Conservation (phyloP, 2,797 vertebrate species). For the Staurois parvus region DNA sequence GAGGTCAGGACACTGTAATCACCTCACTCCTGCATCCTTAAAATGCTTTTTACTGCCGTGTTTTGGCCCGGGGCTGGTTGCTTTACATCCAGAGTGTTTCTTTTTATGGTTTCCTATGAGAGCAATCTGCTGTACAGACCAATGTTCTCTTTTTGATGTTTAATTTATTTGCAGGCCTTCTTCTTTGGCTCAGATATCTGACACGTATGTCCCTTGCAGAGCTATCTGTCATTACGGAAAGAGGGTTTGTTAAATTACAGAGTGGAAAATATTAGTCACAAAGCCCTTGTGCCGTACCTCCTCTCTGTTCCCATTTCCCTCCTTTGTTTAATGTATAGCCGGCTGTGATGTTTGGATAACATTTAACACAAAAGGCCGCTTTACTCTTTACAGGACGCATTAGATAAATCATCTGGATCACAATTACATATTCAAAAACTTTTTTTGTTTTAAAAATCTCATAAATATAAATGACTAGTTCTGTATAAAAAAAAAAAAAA, state of each 20-base stretch:
- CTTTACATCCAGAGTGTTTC: background rate
- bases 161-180: constrained; percentile 13
- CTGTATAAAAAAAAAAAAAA: too few species aligned
- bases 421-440: background rate
- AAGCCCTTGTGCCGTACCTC: background rate
- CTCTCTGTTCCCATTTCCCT: background rate
- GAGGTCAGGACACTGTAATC: constrained; percentile 57
- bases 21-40: constrained; percentile 45
- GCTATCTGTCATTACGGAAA: constrained; percentile 24
- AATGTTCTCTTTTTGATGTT: constrained; percentile 18
- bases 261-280: constrained; percentile 25
- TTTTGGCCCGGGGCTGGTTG: constrained; percentile 21
- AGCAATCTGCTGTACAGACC: background rate
- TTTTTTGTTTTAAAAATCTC: background rate
- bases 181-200: constrained; percentile 10
- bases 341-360: background rate
- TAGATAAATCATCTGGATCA: background rate
- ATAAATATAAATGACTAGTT: background rate
- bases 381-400: background rate
- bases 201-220: constrained; percentile 17
- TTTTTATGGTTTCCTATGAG: constrained; percentile 28
- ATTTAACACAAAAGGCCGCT: background rate
- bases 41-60: constrained; percentile 57
- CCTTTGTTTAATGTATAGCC: background rate
- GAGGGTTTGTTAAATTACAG: constrained; percentile 26